Evolutionary conservation across 2,888 invertebrate species (phyloP), one percentile per base, ranked within the genome.

Genomic region (Candidula unifasciata): DNA sequence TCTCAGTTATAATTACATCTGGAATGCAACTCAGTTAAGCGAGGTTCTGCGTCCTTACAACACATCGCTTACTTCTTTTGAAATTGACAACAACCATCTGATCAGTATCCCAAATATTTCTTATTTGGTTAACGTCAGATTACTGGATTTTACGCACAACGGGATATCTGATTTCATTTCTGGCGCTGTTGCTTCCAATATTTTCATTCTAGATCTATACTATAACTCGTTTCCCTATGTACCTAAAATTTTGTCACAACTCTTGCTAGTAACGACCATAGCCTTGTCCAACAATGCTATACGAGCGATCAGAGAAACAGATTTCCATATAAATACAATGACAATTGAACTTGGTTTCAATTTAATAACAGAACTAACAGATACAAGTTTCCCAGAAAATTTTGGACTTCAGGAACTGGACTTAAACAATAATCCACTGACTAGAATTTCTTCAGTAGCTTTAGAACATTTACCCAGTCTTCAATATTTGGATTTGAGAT

Each of bases 341-440:
- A n/a, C 37, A 2, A 27, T 73, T 44, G 44, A 33, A n/a, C 13
- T 73, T 8, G 44, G 18, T 27, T 73, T 44, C n/a, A 73, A 73
- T 52, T n/a, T 73, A 3, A 73, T 73, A 8, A 73, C 44, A 8
- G 52, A 73, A 27, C 0, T 73, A 44, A 73, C 24, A 13, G 73
- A 73, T 5, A 52, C 44, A 3, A 73, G 73, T 73, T 73, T 73
- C n/a, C 73, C 73, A 0, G 13, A n/a, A n/a, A 73, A 73, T 73
- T 73, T n/a, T 52, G 27, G n/a, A 18, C 37, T 73, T 13, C n/a
- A 52, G 44, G n/a, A 44, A n/a, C 24, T 73, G 24, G 44, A 24
- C 24, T 44, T 73, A 44, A 52, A 52, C 16, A 10, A n/a, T 52
- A 73, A 73, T 10, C 73, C 73, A 44, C 24, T 73, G 10, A 21